Evolutionary conservation across 37 sponge, comb jelly and placozoan species (phyloP).

Genomic region (Beroe ovata): DNA sequence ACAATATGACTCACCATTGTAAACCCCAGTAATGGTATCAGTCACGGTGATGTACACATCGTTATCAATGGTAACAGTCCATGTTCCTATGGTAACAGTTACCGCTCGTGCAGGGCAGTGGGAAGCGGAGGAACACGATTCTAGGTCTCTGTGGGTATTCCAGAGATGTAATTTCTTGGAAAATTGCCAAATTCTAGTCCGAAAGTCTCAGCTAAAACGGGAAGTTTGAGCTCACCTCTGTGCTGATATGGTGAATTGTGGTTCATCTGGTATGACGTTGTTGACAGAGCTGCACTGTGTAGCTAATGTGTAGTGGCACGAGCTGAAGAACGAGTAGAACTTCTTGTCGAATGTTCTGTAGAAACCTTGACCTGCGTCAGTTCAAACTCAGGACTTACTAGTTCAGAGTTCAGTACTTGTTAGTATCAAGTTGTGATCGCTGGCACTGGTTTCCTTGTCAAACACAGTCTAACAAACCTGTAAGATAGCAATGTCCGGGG

Average conservation of each 20-base stretch:
- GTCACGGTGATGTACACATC: background rate
- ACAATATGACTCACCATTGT: background rate
- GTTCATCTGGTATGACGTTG: background rate
- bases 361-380: constrained; percentile 31
- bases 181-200: too few relatives aligned
- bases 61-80: constrained; percentile 23
- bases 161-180: too few relatives aligned
- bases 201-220: too few relatives aligned
- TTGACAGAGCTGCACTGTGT: background rate
- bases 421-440: too few relatives aligned
- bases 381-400: too few relatives aligned
- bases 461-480: too few relatives aligned
- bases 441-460: too few relatives aligned
- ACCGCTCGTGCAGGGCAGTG: background rate
- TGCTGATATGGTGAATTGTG: background rate
- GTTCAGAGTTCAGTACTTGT: too few relatives aligned
- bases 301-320: constrained; percentile 8
- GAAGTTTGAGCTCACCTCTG: too few relatives aligned
- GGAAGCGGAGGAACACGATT: background rate
- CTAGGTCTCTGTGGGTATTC: constrained; percentile 3
- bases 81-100: background rate
- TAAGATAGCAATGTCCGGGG: constrained; percentile 2
- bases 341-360: constrained; percentile 34
- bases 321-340: background rate
- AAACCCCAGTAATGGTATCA: background rate